Base-by-base conservation (phyloP, 2,797 vertebrate genomes). In the Linurgus olivaceus region DNA sequence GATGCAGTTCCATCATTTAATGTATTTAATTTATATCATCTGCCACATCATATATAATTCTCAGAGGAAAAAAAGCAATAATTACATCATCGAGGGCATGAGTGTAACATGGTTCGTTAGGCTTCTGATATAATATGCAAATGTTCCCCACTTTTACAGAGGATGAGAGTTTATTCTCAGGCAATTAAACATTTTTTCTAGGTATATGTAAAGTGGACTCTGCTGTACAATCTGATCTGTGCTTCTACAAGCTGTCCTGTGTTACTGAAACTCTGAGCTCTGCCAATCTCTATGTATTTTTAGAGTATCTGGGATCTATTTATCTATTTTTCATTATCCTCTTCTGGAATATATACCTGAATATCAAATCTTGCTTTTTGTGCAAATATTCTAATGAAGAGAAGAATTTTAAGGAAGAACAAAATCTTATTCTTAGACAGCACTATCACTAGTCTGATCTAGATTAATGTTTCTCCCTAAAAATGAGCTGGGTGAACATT, bases 91-190 rank as follows among this genome's bases (percentile, higher is more conserved):
- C 28, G 42, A 80, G 48, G 71, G 54, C 73, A 74, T 23, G 24
- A 89, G 57, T 86, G 40, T 86, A 83, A 77, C n/a, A 61, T 45
- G 75, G 79, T 93, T 95, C 58, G 77, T 94, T 55, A 68, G 37
- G 19, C 40, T 90, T 88, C 55, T 73, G 67, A 93, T 88, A 55
- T 67, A 89, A 74, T 76, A 74, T 92, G 79, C 52, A 88, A 77
- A 88, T 77, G 5, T 82, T 92, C 52, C 23, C 17, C 18, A 8
- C 66, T 72, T 88, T 84, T 93, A 75, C 62, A 79, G 67, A 79
- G 67, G 13, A 42, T 77, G 17, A 85, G 59, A 57, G 47, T 84
- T 86, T 95, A 59, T 86, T 92, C 48, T 95, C 45, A 62, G 61
- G 33, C 66, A 82, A 52, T 93, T 74, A 70, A 90, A 79, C 38